A percentile compares a stretch with the other conserved stretches of the same genome.
Evolutionary conservation across 1,140 invertebrate species (phyloP).

Genomic region (Hormaphis cornu): DNA sequence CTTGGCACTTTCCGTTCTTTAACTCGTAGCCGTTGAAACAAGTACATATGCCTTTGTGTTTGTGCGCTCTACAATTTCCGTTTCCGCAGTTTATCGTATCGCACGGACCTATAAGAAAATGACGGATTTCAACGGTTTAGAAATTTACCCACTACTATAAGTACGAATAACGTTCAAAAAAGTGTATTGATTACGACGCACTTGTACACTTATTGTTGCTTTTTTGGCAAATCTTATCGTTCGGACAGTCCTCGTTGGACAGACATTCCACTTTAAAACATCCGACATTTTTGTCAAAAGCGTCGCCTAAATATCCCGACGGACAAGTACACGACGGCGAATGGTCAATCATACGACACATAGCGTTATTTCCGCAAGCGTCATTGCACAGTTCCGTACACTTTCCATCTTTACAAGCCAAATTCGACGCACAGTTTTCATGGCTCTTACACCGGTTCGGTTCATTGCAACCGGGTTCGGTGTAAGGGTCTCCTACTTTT

Average conservation of each 20-base stretch:
- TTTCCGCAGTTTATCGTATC: constrained; percentile 62
- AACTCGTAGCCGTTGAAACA: constrained; percentile 65
- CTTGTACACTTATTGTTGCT: constrained; percentile 78
- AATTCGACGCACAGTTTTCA: constrained; percentile 60
- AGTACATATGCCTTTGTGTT: constrained; percentile 63
- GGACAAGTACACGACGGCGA: constrained; percentile 50
- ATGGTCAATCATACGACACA: constrained; percentile 52
- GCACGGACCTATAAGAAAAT: constrained; percentile 55
- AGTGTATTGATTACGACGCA: constrained; percentile 46
- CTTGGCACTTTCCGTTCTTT: constrained; percentile 45
- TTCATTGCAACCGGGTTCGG: constrained; percentile 56
- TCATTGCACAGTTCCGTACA: constrained; percentile 70
- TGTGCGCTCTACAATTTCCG: constrained; percentile 44
- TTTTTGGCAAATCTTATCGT: constrained; percentile 73
- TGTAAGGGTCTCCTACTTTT: constrained; percentile 64
- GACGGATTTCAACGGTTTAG: too few species aligned
- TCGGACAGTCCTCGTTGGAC: constrained; percentile 70
- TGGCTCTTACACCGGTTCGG: constrained; percentile 71
- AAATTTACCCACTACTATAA: too few species aligned
- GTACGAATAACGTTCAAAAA: background rate
- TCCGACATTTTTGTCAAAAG: constrained; percentile 50
- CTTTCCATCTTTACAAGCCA: constrained; percentile 64
- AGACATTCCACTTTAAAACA: constrained; percentile 65
- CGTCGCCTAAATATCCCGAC: constrained; percentile 63
- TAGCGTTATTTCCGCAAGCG: constrained; percentile 69